phyloP scores from a whole-genome alignment of 1,140 invertebrate genomes.

The Frieseomelitta varia region DNA sequence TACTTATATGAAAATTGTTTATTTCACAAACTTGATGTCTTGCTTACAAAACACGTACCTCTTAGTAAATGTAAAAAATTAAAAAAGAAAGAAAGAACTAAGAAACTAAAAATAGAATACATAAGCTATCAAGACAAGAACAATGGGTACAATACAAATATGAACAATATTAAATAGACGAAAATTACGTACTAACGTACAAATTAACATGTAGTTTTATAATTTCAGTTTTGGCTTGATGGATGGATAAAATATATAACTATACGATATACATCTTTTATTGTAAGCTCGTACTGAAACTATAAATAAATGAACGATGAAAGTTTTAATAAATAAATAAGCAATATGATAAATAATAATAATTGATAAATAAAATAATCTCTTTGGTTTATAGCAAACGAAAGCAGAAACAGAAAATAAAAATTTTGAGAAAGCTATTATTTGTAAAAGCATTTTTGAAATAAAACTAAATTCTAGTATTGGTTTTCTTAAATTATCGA shows the following conservation, averaged over 20 bases:
- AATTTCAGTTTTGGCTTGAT: neutral
- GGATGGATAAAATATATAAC: neutral
- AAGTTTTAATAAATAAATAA: neutral
- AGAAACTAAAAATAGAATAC: neutral
- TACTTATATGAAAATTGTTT: conserved; percentile 2
- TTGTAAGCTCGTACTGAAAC: neutral
- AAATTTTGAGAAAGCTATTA: neutral
- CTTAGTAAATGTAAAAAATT: neutral
- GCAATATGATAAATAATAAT: neutral
- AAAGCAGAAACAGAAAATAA: neutral
- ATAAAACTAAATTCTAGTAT: neutral
- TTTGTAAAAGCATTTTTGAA: neutral
- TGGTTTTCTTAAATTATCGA: neutral
- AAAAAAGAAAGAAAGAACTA: conserved; percentile 31
- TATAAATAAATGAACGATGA: neutral
- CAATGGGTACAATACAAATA: neutral
- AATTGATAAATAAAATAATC: neutral
- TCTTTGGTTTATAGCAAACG: neutral
- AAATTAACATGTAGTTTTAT: neutral
- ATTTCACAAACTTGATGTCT: neutral
- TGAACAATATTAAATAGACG: neutral
- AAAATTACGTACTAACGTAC: neutral
- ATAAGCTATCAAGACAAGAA: neutral
- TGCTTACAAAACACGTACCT: neutral
- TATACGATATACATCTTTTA: neutral